Base-by-base conservation (phyloP, 1,140 invertebrate genomes). In the Cydia amplana region DNA sequence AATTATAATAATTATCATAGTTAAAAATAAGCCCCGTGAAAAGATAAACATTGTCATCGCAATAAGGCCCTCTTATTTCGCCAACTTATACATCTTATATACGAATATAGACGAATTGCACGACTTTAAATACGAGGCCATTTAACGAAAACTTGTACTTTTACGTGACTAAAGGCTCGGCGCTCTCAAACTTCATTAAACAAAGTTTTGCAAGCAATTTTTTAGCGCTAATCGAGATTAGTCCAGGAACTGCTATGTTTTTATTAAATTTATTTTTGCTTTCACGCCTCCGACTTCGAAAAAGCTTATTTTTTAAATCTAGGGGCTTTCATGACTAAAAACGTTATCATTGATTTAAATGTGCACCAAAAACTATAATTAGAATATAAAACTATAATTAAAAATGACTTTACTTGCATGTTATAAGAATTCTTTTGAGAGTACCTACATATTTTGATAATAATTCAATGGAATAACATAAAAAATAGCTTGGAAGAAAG, bases 121-220 rank as follows among this genome's bases (percentile, higher is more conserved):
- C 7, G n/a, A 70, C 65, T 43, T 43, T 40, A 18, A 18, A 70
- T 18, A 9, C 32, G 32, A 18, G 32, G 9, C 36, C 32, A 70
- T 70, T 70, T 43, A 70, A 70, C 32, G 43, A 70, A 67, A 60
- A 40, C 16, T 70, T 40, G 16, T 70, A 40, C n/a, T 40, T 70
- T 43, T 70, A 18, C 65, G 65, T 70, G 65, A 70, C 65, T 70
- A 70, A 70, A 70, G 65, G 65, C 64, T 32, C 28, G 16, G 14
- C 65, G 65, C 43, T 70, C 65, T 40, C 65, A 70, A 70, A 70
- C 65, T 70, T 70, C 32, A 40, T 18, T 43, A 40, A 43, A 70
- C 65, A 70, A 70, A 70, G 14, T 70, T 60, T 70, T 7, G 65
- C 65, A 70, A 70, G 32, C 65, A 70, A 70, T 36, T 70, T 67